Evolutionary conservation across 1,140 invertebrate genomes (phyloP), one percentile per base, ranked within the genome.

Genomic region (Scaptomyza montana): DNA sequence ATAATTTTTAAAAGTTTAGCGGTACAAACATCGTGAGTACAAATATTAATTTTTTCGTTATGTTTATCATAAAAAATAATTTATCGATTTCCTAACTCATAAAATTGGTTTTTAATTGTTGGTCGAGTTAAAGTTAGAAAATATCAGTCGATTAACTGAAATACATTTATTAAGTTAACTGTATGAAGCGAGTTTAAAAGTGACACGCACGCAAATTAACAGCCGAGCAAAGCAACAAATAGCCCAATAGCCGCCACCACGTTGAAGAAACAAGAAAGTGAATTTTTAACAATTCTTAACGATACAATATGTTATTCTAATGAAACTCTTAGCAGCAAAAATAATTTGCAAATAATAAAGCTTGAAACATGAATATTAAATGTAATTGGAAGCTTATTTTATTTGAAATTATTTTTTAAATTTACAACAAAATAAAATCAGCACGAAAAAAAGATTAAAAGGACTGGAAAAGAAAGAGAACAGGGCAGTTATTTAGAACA

Each of bases 11-110:
- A 84, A 77, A 65, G 76, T 85, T 85, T 85, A 86, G 74, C 68
- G 81, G 81, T 85, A 85, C 81, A 85, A 85, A 85, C 80, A 85
- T 72, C 74, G 74, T 67, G 74, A 85, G 81, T 85, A 85, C 81
- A 85, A 85, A 85, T 77, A 64, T 73, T 74, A 56, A 67, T 74
- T 60, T 61, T 25, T 70, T 68, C n/a, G 50, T 62, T 59, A 69
- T 64, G 68, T 65, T 50, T 80, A 73, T 79, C 76, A 65, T 68
- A 77, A 68, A 65, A 72, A 65, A 47, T 64, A 70, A 79, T 76
- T 72, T 79, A 65, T 50, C 0, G 64, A 63, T 60, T 69, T 84
- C 74, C 64, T 70, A 73, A 65, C 70, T 72, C 51, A 76, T 54
- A 62, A 53, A 45, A 62, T 74, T 80, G 74, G 47, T 86, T 85